A percentile compares a stretch with the other conserved stretches of the same genome.
Evolutionary conservation across 2,888 invertebrate genomes (phyloP).

Genomic region (Pheosia tremula): DNA sequence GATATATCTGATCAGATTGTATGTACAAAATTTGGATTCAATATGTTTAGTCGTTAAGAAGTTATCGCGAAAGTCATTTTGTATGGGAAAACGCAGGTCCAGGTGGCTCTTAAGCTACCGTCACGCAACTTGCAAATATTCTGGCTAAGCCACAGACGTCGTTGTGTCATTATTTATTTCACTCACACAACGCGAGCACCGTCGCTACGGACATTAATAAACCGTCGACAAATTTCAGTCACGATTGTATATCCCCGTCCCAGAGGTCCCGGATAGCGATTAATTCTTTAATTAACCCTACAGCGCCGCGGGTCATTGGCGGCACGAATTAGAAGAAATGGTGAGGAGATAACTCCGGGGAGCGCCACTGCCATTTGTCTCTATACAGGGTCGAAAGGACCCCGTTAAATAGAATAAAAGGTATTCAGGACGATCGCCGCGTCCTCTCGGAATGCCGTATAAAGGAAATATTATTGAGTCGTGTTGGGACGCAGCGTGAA

Average conservation of each 20-base stretch:
- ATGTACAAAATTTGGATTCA: too few relatives aligned
- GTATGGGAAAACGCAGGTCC: too few relatives aligned
- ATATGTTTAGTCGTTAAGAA: too few relatives aligned
- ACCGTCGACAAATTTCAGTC: slow-evolving; percentile 63
- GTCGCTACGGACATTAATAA: slow-evolving; percentile 43
- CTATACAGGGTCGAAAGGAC: slow-evolving; percentile 50
- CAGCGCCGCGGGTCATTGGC: slow-evolving; percentile 56
- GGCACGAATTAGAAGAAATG: slow-evolving; percentile 72
- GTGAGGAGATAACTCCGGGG: slow-evolving; percentile 63
- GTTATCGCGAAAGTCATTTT: too few relatives aligned
- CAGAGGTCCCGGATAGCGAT: slow-evolving; percentile 53
- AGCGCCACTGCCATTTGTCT: slow-evolving; percentile 63
- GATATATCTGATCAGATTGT: too few relatives aligned
- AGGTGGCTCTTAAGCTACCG: too few relatives aligned
- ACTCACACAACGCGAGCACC: slow-evolving; percentile 4
- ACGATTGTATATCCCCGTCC: slow-evolving; percentile 48
- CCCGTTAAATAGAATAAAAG: slow-evolving; percentile 38
- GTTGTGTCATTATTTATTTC: slow-evolving; percentile 1
- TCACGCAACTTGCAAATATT: too few relatives aligned
- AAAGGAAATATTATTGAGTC: slow-evolving; percentile 35
- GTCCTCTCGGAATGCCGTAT: slow-evolving; percentile 7
- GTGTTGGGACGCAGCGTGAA: slow-evolving; percentile 1
- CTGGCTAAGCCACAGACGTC: too few relatives aligned
- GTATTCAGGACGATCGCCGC: slow-evolving; percentile 3
- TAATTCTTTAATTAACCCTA: slow-evolving; percentile 79